These are phyloP conservation scores for Eciton burchellii DNA, from an alignment of 1,140 invertebrate genomes.

Conservation along the genomic window DNA sequence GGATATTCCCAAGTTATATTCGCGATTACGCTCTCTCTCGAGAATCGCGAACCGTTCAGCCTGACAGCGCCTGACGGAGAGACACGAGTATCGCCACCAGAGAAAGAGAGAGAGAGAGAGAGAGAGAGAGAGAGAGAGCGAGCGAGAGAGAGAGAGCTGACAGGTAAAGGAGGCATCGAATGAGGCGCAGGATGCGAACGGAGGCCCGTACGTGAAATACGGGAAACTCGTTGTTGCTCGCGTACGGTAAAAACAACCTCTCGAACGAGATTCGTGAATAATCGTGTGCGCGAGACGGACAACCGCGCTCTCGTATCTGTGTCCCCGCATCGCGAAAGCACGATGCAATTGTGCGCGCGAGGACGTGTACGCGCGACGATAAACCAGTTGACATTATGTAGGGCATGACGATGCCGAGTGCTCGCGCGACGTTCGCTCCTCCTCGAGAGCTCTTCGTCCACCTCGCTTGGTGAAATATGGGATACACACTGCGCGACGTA, in stretches of 20 bases:
- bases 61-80: slow-evolving; percentile 41
- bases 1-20: slow-evolving; percentile 14
- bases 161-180: slow-evolving; percentile 40
- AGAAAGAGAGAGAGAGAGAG: slow-evolving; percentile 42
- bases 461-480: slow-evolving; percentile 38
- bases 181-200: slow-evolving; percentile 6
- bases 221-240: slow-evolving; percentile 1
- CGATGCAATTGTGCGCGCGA: not conserved
- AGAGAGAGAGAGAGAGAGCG: too few relatives aligned
- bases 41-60: slow-evolving; percentile 38
- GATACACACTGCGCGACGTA: slow-evolving; percentile 13
- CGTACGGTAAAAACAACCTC: not conserved
- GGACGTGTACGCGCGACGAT: slow-evolving; percentile 26
- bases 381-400: slow-evolving; percentile 37
- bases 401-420: slow-evolving; percentile 45
- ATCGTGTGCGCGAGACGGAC: too few relatives aligned
- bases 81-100: not conserved
- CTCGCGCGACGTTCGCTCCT: slow-evolving; percentile 17
- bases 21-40: slow-evolving; percentile 22
- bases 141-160: slow-evolving; percentile 37
- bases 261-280: not conserved
- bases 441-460: slow-evolving; percentile 4
- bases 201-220: not conserved
- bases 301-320: not conserved
- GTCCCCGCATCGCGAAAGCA: not conserved